Percentiles rank a stretch among this genome's conserved stretches.
phyloP scores from a whole-genome alignment of 1,140 invertebrate genomes.

The Magallana ariakensis region DNA sequence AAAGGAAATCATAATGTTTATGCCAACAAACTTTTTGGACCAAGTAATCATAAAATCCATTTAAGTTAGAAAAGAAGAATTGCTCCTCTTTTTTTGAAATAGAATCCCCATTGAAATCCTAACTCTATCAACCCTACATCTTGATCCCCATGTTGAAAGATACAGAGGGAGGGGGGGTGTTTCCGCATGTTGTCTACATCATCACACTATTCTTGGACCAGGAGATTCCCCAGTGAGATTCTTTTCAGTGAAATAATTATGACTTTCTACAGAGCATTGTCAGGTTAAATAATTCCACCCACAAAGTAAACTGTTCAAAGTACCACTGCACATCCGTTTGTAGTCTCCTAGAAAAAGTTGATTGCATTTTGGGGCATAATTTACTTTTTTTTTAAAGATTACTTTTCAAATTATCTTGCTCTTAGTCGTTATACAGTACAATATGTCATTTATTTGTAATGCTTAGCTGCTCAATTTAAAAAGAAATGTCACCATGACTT shows the following conservation, averaged over 20 bases:
- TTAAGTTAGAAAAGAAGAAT: too few species aligned
- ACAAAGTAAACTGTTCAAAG: neutral
- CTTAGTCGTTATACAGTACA: neutral
- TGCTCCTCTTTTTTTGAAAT: too few species aligned
- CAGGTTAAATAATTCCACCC: neutral
- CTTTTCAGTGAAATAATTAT: neutral
- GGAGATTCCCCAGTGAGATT: conserved; percentile 24
- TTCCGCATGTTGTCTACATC: neutral
- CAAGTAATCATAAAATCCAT: too few species aligned
- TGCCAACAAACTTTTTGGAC: too few species aligned
- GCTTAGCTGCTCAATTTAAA: too few species aligned
- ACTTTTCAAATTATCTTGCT: neutral
- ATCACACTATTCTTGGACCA: neutral
- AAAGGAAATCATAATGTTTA: too few species aligned
- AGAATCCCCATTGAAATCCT: too few species aligned
- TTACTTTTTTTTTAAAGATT: neutral
- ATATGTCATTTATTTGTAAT: too few species aligned
- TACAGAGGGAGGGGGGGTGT: neutral
- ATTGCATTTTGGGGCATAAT: neutral
- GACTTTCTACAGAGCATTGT: conserved; percentile 13
- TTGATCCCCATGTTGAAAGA: neutral
- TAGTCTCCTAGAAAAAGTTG: neutral
- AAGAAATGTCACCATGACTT: too few species aligned
- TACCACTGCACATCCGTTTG: neutral
- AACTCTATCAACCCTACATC: too few species aligned